Evolutionary conservation across 2,797 vertebrate species (phyloP), one percentile per base, ranked within the genome.

Genomic region (Jordanella pulchra): DNA sequence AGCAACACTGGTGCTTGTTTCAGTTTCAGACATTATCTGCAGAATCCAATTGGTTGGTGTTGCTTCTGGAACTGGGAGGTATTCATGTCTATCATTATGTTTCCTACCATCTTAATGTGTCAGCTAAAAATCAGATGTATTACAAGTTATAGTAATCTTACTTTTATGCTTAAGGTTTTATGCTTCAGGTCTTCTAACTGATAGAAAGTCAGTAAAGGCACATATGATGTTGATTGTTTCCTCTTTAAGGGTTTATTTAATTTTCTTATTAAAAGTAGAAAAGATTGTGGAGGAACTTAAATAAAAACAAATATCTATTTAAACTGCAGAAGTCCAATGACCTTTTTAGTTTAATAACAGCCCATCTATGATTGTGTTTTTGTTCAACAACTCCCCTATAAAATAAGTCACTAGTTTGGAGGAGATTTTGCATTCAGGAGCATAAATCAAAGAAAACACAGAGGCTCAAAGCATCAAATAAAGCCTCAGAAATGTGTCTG

Each of bases 291-390:
- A 18, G 7, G 18, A 17, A 60, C 47, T n/a, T n/a, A n/a, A n/a
- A n/a, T n/a, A n/a, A n/a, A n/a, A n/a, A n/a, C 10, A 35, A 60
- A 23, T 35, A 60, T 58, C 9, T 58, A 9, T 21, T 18, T 21
- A 30, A 3, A 23, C 30, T 23, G 9, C 17, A 60, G 10, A 10
- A 60, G 27, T 60, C 17, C 23, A 3, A 23, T 23, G 56, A 12
- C 30, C 30, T 9, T 14, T 35, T 32, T 35, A 32, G 35, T 23
- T 11, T 35, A 21, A 60, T 66, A 3, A 65, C 66, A 72, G 35
- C 9, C 44, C 35, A 48, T 67, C 71, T 70, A 66, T 17, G 42
- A 67, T 60, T 39, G 67, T 45, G 50, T 44, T 45, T 77, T 67
- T 45, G 25, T 54, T 70, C 17, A 53, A 71, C 30, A 44, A 44